Percentiles rank a stretch among this genome's conserved stretches.
Evolutionary conservation across 2,888 invertebrate species (phyloP).

Genomic region (Tipula lateralis): DNA sequence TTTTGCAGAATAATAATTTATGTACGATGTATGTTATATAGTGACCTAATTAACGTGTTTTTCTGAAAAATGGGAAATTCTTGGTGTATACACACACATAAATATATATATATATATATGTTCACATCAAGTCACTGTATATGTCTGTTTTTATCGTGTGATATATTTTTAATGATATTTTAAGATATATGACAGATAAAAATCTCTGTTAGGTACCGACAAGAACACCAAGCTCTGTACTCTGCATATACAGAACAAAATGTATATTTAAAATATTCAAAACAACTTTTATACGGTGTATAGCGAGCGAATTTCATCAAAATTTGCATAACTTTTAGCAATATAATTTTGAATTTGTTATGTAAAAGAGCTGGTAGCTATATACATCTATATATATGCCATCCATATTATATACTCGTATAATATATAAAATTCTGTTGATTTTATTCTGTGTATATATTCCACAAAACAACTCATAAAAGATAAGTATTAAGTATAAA

Average conservation of each 20-base stretch:
- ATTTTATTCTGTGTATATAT: background rate
- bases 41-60: background rate
- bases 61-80: background rate
- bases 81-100: background rate
- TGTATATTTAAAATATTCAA: background rate
- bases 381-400: background rate
- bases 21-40: background rate
- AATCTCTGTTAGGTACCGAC: background rate
- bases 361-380: background rate
- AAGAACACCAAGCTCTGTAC: background rate
- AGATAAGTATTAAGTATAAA: background rate
- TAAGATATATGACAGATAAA: background rate
- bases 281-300: background rate
- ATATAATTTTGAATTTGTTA: background rate
- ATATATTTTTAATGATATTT: conserved; percentile 1
- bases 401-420: too few species aligned
- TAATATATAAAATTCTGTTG: background rate
- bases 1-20: background rate
- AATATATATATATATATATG: background rate
- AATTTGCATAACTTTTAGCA: background rate
- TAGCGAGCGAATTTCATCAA: background rate
- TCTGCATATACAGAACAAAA: too few species aligned
- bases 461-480: background rate
- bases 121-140: background rate
- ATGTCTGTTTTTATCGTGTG: background rate